A percentile compares a stretch with the other conserved stretches of the same genome.
Conservation (phyloP, 2,113 vertebrate genomes). For the Ptilorrhoa leucosticta region DNA sequence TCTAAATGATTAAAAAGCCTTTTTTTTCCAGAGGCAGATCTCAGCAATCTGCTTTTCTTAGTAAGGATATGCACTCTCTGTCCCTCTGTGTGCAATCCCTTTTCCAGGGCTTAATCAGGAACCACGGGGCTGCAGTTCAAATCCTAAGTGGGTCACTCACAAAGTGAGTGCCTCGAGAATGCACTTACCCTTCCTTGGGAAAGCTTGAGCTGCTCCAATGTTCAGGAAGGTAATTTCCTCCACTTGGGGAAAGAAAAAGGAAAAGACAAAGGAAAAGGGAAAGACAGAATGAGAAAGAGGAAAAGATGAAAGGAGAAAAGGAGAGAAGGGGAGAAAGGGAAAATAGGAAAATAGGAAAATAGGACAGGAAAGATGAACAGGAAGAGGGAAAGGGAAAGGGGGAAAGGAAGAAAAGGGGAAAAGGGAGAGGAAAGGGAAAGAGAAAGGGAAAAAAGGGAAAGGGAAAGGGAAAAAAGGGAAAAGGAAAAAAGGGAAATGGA, state of each 20-base stretch:
- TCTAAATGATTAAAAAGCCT: neutral
- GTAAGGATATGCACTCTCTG: neutral
- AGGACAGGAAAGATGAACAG: neutral
- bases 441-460: neutral
- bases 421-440: rapidly evolving
- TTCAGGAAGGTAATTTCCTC: neutral
- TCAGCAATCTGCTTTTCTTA: neutral
- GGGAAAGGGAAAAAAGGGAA: neutral
- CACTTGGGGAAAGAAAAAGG: neutral
- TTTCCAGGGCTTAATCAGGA: neutral
- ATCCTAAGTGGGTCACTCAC: neutral
- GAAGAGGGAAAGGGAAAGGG: neutral
- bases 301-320: too few species aligned
- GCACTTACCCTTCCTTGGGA: neutral
- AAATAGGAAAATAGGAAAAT: neutral
- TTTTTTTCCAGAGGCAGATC: neutral
- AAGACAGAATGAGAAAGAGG: neutral
- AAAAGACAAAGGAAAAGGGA: neutral
- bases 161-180: neutral
- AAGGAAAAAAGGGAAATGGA: too few species aligned
- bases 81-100: neutral
- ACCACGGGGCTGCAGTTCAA: neutral
- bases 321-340: neutral
- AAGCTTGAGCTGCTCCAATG: neutral
- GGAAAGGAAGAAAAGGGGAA: neutral